Conservation (phyloP, 2,113 vertebrate genomes). For the Paradisaea rubra region DNA sequence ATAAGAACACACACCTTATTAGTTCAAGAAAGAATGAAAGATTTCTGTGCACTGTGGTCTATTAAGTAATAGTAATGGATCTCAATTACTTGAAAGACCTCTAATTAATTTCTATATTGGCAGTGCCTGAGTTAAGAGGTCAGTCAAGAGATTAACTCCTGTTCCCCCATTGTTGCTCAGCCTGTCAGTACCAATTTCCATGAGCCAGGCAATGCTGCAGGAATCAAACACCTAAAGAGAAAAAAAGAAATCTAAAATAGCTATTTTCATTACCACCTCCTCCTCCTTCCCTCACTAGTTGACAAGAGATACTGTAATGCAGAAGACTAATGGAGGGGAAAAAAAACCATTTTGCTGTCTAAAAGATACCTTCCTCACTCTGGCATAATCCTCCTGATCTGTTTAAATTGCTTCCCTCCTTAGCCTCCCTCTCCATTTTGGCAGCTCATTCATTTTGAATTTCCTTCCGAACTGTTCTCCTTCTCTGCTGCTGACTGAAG, state of each 20-base stretch:
- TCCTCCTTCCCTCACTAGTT: background rate
- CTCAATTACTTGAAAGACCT: constrained; percentile 36
- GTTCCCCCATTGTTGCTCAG: background rate
- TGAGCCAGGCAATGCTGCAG: background rate
- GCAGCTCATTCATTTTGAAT: constrained; percentile 1
- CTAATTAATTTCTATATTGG: constrained; percentile 48
- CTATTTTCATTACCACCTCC: background rate
- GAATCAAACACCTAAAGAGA: background rate
- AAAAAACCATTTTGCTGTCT: background rate
- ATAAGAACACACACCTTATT: background rate
- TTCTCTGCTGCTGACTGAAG: background rate
- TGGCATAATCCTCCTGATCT: background rate
- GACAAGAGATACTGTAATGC: background rate
- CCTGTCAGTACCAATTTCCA: background rate
- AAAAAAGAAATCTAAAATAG: background rate
- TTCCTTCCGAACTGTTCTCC: background rate
- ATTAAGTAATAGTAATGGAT: constrained; percentile 47
- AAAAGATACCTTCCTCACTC: background rate
- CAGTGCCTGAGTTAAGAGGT: constrained; percentile 13
- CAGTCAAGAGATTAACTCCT: background rate
- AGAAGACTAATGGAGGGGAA: background rate
- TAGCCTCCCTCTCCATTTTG: background rate
- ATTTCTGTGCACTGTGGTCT: background rate
- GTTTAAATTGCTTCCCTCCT: constrained; percentile 2
- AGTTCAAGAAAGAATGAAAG: constrained; percentile 11